Base-by-base conservation (phyloP, 2,797 vertebrate species). In the Knipowitschia caucasica region DNA sequence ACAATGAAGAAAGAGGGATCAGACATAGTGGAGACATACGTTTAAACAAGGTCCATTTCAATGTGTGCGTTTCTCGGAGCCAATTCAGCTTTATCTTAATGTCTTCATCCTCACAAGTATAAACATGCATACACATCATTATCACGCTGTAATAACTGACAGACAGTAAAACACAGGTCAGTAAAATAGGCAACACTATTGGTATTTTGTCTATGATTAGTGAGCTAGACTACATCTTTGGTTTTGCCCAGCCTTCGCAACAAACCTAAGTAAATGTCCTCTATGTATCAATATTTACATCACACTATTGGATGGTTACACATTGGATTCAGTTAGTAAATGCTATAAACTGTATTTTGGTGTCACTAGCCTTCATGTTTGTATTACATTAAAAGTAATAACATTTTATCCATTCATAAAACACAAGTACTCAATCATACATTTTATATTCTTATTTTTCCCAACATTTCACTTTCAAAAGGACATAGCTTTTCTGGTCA, bases 11-110 rank as follows among this genome's bases (percentile, higher is more conserved):
- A 44, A 56, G 20, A 38, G 49, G 62, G 56, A 43, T 62, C 18
- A 27, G 20, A n/a, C 62, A 57, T 54, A 21, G 59, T 75, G 64
- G 80, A 55, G 8, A 38, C 31, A 31, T 14, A 11, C 25, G 49
- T 50, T 74, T 40, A 59, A 63, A 44, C 55, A 12, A 44, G 42
- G 67, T 73, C 58, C 45, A 29, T 52, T 53, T 66, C 8, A 31
- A 10, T 46, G 52, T 78, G 73, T 73, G 77, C 42, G 43, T 73
- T 54, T 73, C 25, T 45, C 42, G 57, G 58, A 44, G 52, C 39
- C 18, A 21, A 4, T 39, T 10, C 27, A 40, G 18, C 56, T 31
- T 18, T 6, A 18, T 42, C 11, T 18, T 12, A 5, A 47, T 31
- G 18, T 30, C 2, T 30, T 30, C 21, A 46, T 11, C 20, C 15